phyloP scores from a whole-genome alignment of 2,113 vertebrate species.

The Leptosomus discolor region DNA sequence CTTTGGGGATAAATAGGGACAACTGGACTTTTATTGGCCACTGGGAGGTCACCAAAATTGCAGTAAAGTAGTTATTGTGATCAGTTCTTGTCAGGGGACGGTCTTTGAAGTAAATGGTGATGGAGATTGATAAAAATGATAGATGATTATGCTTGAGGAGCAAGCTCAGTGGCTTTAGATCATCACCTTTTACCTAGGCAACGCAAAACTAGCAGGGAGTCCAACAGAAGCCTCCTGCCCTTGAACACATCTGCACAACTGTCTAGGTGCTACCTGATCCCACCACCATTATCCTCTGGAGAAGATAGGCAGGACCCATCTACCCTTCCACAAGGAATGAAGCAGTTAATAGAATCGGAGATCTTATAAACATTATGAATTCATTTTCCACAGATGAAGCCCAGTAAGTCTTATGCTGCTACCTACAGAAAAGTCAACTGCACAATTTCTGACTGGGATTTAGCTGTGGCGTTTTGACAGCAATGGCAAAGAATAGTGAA shows the following conservation, averaged over 20 bases:
- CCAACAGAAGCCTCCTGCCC: background rate
- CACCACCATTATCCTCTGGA: background rate
- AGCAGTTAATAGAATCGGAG: background rate
- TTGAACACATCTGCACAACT: background rate
- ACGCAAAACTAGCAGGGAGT: background rate
- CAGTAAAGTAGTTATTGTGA: background rate
- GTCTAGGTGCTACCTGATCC: background rate
- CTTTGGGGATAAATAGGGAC: background rate
- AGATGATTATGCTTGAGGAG: background rate
- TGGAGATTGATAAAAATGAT: background rate
- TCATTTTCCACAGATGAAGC: background rate
- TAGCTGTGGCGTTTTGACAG: slow-evolving; percentile 27
- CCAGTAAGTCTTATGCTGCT: background rate
- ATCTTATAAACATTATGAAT: background rate
- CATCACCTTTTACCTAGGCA: background rate
- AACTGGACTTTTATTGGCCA: background rate
- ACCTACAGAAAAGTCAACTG: background rate
- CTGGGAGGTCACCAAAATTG: background rate
- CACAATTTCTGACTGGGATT: background rate
- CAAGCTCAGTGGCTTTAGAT: background rate
- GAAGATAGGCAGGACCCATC: background rate
- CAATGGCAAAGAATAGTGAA: slow-evolving; percentile 24
- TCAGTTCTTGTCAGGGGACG: background rate
- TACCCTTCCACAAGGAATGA: background rate
- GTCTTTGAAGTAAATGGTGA: background rate